Evolutionary conservation across 2,797 vertebrate species (phyloP).

Genomic region (Momotus momota): DNA sequence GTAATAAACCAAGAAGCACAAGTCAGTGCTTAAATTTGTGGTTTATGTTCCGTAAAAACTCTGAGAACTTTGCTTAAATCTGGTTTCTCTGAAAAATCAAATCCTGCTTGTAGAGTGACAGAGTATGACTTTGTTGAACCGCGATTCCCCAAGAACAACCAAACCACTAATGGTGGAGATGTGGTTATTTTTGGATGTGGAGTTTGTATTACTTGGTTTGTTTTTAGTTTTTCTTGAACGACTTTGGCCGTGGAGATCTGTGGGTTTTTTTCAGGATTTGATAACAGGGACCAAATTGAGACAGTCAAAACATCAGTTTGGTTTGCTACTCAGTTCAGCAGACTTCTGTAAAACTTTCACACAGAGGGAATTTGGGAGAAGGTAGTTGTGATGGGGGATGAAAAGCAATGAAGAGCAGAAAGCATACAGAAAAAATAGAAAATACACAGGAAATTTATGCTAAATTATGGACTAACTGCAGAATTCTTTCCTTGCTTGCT

Average conservation of each 20-base stretch:
- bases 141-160: neutral
- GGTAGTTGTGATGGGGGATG: neutral
- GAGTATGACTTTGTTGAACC: neutral
- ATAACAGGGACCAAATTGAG: neutral
- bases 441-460: neutral
- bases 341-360: neutral
- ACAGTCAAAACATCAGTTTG: neutral
- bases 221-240: neutral
- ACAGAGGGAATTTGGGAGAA: neutral
- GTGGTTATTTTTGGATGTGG: neutral
- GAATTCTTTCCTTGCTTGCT: neutral
- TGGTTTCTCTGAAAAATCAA: neutral
- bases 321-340: neutral
- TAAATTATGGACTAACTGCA: neutral
- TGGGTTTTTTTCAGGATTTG: neutral
- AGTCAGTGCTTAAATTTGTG: neutral
- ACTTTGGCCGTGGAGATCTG: neutral
- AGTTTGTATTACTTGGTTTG: neutral
- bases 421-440: neutral
- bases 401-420: neutral
- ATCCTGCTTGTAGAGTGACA: rapidly evolving
- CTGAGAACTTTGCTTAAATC: neutral
- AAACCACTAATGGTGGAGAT: neutral
- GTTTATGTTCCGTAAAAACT: neutral
- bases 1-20: neutral